These are phyloP conservation scores for Tipula unca DNA, from an alignment of 2,888 invertebrate genomes.

Conservation along the genomic window DNA sequence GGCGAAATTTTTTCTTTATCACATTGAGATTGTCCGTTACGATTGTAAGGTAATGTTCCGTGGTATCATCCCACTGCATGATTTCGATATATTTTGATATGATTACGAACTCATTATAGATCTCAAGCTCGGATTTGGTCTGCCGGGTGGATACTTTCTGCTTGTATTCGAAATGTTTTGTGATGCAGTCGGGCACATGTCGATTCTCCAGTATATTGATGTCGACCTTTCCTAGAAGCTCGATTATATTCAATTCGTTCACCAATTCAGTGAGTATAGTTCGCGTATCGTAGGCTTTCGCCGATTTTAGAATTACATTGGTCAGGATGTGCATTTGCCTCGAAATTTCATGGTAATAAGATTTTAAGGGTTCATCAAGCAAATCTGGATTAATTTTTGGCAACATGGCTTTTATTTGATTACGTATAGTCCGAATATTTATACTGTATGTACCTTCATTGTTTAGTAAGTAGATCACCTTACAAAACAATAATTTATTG, in stretches of 20 bases:
- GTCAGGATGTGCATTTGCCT: neutral
- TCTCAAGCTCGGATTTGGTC: neutral
- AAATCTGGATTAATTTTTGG: neutral
- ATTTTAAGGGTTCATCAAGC: neutral
- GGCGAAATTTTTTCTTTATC: slow-evolving; percentile 14
- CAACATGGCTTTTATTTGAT: neutral
- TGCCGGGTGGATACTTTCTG: neutral
- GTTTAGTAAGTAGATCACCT: neutral
- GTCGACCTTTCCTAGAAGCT: neutral
- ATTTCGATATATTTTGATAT: neutral
- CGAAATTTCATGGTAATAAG: neutral
- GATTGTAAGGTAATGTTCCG: neutral
- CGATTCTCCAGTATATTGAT: neutral
- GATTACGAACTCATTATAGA: neutral
- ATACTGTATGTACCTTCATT: neutral
- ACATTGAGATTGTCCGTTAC: neutral
- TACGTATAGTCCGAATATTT: neutral
- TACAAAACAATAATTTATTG: slow-evolving; percentile 14
- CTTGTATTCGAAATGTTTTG: neutral
- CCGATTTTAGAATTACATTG: neutral
- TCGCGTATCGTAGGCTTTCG: neutral
- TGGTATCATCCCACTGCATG: neutral
- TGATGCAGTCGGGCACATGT: neutral
- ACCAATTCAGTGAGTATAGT: neutral
- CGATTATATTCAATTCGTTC: neutral